Evolutionary conservation across 2,113 vertebrate species (phyloP).

Genomic region (Bungarus multicinctus): DNA sequence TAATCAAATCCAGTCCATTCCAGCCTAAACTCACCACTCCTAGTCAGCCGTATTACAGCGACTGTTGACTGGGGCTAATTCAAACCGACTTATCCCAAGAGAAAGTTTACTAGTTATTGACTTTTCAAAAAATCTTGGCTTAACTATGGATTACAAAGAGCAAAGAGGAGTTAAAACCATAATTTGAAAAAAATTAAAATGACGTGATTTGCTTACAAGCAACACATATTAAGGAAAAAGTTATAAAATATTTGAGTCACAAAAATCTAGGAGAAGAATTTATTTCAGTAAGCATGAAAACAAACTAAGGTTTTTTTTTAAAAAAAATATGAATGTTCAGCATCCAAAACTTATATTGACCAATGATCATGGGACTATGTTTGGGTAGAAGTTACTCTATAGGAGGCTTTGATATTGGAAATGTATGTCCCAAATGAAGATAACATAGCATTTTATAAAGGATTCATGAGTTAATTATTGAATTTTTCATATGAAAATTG

Average conservation of each 20-base stretch:
- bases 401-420: too few relatives aligned
- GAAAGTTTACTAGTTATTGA: background rate
- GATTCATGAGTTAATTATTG: background rate
- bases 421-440: background rate
- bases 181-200: background rate
- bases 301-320: background rate
- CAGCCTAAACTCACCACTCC: background rate
- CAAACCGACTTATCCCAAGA: background rate
- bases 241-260: background rate
- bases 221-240: background rate
- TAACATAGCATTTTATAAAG: background rate
- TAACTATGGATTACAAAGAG: background rate
- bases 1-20: background rate
- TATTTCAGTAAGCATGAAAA: background rate
- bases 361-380: background rate
- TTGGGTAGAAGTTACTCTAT: background rate
- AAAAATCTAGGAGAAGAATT: background rate
- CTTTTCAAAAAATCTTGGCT: background rate
- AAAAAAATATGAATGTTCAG: background rate
- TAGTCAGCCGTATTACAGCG: background rate
- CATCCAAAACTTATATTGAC: background rate
- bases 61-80: background rate
- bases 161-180: background rate
- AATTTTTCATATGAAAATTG: background rate
- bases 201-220: background rate